phyloP scores from a whole-genome alignment of 2,888 invertebrate genomes.

The Macaria notata region DNA sequence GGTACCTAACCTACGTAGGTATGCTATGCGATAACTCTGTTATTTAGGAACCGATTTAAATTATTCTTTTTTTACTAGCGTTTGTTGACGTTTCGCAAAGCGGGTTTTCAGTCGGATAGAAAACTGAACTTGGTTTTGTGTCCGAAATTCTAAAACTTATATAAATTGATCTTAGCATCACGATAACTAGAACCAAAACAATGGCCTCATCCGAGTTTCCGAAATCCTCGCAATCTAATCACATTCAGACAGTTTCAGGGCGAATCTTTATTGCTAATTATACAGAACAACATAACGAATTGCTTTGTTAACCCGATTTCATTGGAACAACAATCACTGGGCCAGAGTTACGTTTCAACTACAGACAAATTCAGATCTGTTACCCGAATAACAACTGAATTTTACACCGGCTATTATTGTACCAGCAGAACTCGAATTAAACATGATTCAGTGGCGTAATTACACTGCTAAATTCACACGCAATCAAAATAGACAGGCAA shows the following conservation, averaged over 20 bases:
- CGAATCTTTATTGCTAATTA: conserved; percentile 54
- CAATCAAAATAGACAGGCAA: conserved; percentile 7
- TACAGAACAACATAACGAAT: conserved; percentile 51
- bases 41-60: no score
- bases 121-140: not conserved
- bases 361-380: conserved; percentile 18
- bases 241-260: conserved; percentile 35
- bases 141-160: conserved; percentile 19
- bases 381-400: conserved; percentile 14
- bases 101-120: no score
- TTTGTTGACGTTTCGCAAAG: no score
- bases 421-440: conserved; percentile 11
- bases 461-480: conserved; percentile 12
- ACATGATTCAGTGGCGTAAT: conserved; percentile 11
- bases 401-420: conserved; percentile 18
- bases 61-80: no score
- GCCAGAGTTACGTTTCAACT: conserved; percentile 25
- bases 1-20: no score
- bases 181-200: conserved; percentile 60
- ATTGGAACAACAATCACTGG: conserved; percentile 42
- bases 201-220: conserved; percentile 42
- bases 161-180: conserved; percentile 42
- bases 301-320: conserved; percentile 53
- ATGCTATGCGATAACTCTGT: no score
- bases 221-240: conserved; percentile 22